A percentile compares a stretch with the other conserved stretches of the same genome.
phyloP scores from a whole-genome alignment of 2,113 vertebrate species.

The Corythaixoides concolor region DNA sequence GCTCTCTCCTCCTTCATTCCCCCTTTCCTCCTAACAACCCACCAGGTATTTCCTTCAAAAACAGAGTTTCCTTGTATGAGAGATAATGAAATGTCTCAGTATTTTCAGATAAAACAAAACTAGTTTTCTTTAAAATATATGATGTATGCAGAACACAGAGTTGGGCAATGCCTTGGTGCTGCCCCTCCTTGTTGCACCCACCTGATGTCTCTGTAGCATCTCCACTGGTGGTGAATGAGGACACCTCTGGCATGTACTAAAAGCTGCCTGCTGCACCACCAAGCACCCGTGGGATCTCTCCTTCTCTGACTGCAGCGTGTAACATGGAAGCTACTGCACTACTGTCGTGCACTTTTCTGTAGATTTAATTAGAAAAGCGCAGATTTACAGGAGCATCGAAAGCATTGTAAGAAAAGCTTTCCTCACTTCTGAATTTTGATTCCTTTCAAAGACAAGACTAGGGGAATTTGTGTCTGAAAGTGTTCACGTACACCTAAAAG shows the following conservation, averaged over 20 bases:
- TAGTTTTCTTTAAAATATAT: not conserved
- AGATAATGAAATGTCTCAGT: not conserved
- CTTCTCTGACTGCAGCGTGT: not conserved
- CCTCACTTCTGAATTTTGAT: not conserved
- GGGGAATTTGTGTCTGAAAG: not conserved
- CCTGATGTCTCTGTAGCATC: not conserved
- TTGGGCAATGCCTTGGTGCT: not conserved
- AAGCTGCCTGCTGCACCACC: not conserved
- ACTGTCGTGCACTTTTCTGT: not conserved
- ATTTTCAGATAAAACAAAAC: not conserved
- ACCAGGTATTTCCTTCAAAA: not conserved
- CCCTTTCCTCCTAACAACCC: not conserved
- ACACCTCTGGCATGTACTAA: not conserved
- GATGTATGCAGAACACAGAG: not conserved
- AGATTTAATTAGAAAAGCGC: not conserved
- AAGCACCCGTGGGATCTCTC: not conserved
- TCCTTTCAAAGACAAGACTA: not conserved
- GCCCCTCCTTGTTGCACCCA: not conserved
- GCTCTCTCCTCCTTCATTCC: not conserved
- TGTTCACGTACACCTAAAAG: not conserved
- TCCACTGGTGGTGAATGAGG: not conserved
- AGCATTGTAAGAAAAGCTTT: not conserved
- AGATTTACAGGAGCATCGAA: not conserved
- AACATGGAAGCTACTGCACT: not conserved
- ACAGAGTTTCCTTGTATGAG: not conserved